phyloP scores from a whole-genome alignment of 2,888 invertebrate species.

The Eurytoma californica region DNA sequence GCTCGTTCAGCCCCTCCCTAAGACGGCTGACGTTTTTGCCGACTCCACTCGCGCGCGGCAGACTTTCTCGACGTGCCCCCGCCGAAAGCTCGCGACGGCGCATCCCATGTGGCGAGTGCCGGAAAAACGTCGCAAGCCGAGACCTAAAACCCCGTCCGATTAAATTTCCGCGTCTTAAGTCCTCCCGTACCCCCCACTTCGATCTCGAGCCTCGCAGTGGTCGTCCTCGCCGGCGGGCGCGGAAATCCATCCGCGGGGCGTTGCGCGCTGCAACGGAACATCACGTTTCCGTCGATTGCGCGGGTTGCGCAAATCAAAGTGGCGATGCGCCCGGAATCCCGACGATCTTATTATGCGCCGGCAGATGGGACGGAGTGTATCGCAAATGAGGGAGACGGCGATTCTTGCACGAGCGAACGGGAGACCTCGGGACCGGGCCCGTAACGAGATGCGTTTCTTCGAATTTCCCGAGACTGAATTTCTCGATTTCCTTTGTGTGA shows the following conservation, averaged over 20 bases:
- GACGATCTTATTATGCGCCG: neutral
- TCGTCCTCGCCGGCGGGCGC: neutral
- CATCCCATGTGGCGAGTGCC: too few species aligned
- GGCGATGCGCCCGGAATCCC: neutral
- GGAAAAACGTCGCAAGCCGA: neutral
- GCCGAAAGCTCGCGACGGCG: neutral
- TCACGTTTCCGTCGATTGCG: neutral
- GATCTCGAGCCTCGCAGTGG: too few species aligned
- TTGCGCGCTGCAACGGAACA: neutral
- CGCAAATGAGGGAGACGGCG: slow-evolving; percentile 21
- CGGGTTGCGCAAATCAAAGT: neutral
- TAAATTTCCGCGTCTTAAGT: neutral
- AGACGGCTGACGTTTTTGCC: too few species aligned
- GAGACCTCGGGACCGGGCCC: neutral
- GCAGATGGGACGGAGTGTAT: neutral
- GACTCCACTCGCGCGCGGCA: too few species aligned
- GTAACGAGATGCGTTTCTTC: slow-evolving; percentile 13
- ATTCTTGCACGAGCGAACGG: neutral
- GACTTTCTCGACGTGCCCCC: too few species aligned
- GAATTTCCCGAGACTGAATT: slow-evolving; percentile 20
- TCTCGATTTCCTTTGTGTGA: slow-evolving; percentile 2
- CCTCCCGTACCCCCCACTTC: neutral
- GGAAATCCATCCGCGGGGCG: neutral
- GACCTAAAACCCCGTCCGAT: slow-evolving; percentile 7
- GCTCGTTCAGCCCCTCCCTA: too few species aligned